Base-by-base conservation (phyloP, 2,113 vertebrate genomes). In the Himantopus leucocephalus region DNA sequence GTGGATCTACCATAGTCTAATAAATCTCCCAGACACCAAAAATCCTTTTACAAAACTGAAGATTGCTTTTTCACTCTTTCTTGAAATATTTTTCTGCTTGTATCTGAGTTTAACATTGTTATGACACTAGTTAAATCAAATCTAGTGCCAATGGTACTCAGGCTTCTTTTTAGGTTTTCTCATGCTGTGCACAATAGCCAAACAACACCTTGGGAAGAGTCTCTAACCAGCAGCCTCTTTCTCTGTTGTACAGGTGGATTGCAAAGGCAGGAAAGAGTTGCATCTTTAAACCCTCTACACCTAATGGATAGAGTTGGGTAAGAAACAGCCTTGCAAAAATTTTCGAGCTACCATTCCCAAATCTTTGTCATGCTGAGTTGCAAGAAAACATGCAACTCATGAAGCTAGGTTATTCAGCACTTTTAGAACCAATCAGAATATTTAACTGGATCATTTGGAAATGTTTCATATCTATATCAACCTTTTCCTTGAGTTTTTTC, bases 91-190 rank as follows among this genome's bases (percentile, higher is more conserved):
- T 76, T 73, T 59, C 17, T 22, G 26, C 8, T 84, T 1, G 1
- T 48, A 41, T 47, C 4, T 9, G 21, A 45, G 6, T 45, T 37
- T 64, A 60, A n/a, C 16, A 18, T 16, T 45, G 13, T n/a, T 48
- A 18, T 0, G 1, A 26, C 3, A 9, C 6, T 56, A 0, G 0
- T 52, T 70, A 56, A 71, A 75, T 32, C 26, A 37, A 59, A 22
- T n/a, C 21, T 22, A 23, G 5, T 64, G 5, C 2, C 4, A 29
- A 5, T 15, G 16, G 2, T 34, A 52, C 4, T 50, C 1, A 5
- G 4, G 5, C 0, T 52, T 47, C 9, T 17, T 30, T 24, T 20
- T 14, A 35, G 10, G 5, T 55, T 81, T 91, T 59, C 23, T 62
- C 15, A 47, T 8, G 7, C 2, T 60, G 5, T 29, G 6, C 8